phyloP scores from a whole-genome alignment of 2,797 vertebrate genomes.

The Chrysocyon brachyurus region DNA sequence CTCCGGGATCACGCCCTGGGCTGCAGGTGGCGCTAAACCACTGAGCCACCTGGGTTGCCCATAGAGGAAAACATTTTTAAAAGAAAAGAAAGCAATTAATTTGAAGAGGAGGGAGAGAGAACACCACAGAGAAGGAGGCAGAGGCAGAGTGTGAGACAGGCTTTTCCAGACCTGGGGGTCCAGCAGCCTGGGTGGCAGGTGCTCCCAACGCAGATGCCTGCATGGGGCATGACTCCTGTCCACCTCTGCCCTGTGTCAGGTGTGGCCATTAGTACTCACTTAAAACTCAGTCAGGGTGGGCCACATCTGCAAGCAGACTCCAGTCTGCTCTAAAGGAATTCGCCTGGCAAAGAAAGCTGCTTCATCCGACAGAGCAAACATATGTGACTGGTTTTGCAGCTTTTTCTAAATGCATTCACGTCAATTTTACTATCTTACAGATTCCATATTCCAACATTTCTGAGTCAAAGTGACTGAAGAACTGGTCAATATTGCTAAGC shows the following conservation, averaged over 20 bases:
- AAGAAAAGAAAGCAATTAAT: not conserved
- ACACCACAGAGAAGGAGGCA: accelerated
- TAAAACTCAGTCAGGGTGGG: not conserved
- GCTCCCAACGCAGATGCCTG: not conserved
- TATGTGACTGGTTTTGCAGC: accelerated
- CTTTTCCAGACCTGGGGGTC: not conserved
- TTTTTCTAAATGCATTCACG: not conserved
- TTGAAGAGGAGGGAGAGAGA: not conserved
- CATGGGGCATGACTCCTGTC: not conserved
- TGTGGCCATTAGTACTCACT: no score
- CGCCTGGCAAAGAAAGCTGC: accelerated
- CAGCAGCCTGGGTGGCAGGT: accelerated
- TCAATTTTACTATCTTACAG: not conserved
- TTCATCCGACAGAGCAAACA: not conserved
- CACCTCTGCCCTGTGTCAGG: not conserved
- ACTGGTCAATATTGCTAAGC: not conserved
- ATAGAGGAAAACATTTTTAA: not conserved
- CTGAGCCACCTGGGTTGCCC: not conserved
- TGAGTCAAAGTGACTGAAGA: not conserved
- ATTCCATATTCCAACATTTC: accelerated
- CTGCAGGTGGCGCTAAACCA: no score
- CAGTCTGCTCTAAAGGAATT: not conserved
- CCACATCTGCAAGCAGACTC: not conserved
- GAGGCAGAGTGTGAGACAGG: not conserved
- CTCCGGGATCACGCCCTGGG: no score